Evolutionary conservation across 1,140 invertebrate genomes (phyloP).

Genomic region (Heliconius melpomene): DNA sequence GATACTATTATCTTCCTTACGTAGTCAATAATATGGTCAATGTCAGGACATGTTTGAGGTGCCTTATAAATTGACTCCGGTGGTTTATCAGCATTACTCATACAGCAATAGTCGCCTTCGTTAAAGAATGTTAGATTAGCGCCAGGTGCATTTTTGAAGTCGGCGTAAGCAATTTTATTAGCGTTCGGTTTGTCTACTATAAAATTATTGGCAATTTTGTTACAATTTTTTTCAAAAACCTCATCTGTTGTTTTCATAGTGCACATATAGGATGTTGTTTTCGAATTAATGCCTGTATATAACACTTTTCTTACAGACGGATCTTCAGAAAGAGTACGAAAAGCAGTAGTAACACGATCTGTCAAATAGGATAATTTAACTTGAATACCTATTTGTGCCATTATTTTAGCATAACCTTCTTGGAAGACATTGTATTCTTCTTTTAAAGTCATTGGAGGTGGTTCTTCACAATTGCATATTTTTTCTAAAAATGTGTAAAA

Average conservation of each 20-base stretch:
- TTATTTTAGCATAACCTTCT: conserved; percentile 66
- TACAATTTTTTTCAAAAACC: conserved; percentile 63
- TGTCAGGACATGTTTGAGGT: conserved; percentile 62
- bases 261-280: conserved; percentile 74
- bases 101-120: conserved; percentile 70
- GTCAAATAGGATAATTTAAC: conserved; percentile 67
- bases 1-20: conserved; percentile 71
- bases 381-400: conserved; percentile 70
- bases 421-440: conserved; percentile 74
- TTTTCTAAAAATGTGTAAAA: conserved; percentile 64
- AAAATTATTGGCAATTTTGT: conserved; percentile 69
- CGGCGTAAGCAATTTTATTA: conserved; percentile 61
- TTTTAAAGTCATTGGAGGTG: conserved; percentile 55
- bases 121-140: conserved; percentile 66
- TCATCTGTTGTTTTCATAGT: conserved; percentile 71
- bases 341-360: conserved; percentile 65
- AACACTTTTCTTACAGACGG: conserved; percentile 67
- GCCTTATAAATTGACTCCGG: conserved; percentile 63
- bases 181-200: conserved; percentile 62
- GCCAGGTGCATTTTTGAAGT: conserved; percentile 71
- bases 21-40: conserved; percentile 71
- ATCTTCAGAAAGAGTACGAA: conserved; percentile 71
- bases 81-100: conserved; percentile 67
- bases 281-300: conserved; percentile 75
- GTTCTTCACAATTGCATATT: conserved; percentile 55